Evolutionary conservation across 2,797 vertebrate genomes (phyloP), one percentile per base, ranked within the genome.

Genomic region (Ambastaia sidthimunki): DNA sequence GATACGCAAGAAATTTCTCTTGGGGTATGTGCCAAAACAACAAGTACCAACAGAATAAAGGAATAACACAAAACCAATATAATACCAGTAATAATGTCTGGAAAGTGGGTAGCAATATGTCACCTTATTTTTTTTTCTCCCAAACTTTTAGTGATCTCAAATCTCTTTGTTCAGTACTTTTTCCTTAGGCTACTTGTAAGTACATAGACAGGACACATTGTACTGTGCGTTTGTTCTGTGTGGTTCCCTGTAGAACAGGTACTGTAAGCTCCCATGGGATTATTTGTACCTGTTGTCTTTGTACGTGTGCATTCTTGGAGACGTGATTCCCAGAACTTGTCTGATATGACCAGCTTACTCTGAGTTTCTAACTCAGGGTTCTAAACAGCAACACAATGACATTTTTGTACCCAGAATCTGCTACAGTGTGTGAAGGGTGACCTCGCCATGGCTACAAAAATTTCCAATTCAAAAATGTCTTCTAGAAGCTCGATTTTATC

Each of bases 311-410:
- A 28, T 31, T 63, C 59, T 11, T 71, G 10, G 76, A 78, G 15
- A 78, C 37, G 9, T 13, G 60, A 71, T 25, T 78, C 68, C 57
- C 76, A 18, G 67, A 71, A 37, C 76, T 10, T 6, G 5, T 54
- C 44, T 78, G 57, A 63, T 23, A 18, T 50, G 70, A 62, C 76
- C 37, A 54, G 34, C 28, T 41, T 37, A 50, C 48, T 21, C 23
- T 18, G 48, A 71, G 52, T 41, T 19, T n/a, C 7, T 52, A 47
- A 16, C n/a, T n/a, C 41, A 34, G 5, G 44, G 18, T 71, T 71
- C 59, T 25, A n/a, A 68, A 31, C 1, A 65, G 25, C 31, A 44
- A 54, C 44, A 50, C 28, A 66, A 57, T 28, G 0, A 10, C 28
- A 12, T 15, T 71, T 12, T 65, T 23, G 41, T 23, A 50, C 6